Evolutionary conservation across 2,888 invertebrate genomes (phyloP), one percentile per base, ranked within the genome.

Genomic region (Athetis lepigone): DNA sequence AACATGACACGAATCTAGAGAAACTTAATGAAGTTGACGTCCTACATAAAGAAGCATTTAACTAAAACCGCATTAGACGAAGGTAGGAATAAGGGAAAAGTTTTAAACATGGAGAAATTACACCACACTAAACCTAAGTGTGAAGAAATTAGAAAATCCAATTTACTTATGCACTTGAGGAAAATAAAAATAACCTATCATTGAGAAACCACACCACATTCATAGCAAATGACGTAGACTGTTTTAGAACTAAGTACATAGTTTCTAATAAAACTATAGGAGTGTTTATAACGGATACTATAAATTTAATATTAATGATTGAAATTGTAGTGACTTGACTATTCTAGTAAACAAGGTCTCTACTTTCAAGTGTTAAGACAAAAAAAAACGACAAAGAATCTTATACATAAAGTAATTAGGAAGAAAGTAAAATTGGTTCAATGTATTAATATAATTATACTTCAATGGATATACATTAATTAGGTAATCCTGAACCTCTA

Each of bases 61-160:
- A 70, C 58, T 47, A 61, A 76, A 76, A 79, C 65, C 69, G 69
- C 80, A 72, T 65, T 40, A 51, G 36, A 60, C 37, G 60, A 45
- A 60, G 62, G 43, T 52, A 67, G 55, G 52, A 78, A 58, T 71
- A 69, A 72, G 61, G 66, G 50, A 73, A 67, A 73, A 65, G 25
- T 33, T 25, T 67, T 60, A 60, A 66, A 66, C 65, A 55, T 47
- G 62, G 55, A 25, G 61, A 77, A 69, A 79, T 70, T 64, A 72
- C 60, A 61, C 46, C 21, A 46, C 56, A 58, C 55, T 61, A 62
- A 55, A 61, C 55, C 56, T 67, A 55, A 62, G 63, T 50, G 71
- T 66, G 45, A 77, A 69, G 66, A 77, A 69, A 68, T 65, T 57
- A 69, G 68, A 75, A 66, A 75, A 72, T 62, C 51, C 58, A 73